A percentile compares a stretch with the other conserved stretches of the same genome.
Conservation (phyloP, 2,888 invertebrate species). For the Taphrorychus bicolor region DNA sequence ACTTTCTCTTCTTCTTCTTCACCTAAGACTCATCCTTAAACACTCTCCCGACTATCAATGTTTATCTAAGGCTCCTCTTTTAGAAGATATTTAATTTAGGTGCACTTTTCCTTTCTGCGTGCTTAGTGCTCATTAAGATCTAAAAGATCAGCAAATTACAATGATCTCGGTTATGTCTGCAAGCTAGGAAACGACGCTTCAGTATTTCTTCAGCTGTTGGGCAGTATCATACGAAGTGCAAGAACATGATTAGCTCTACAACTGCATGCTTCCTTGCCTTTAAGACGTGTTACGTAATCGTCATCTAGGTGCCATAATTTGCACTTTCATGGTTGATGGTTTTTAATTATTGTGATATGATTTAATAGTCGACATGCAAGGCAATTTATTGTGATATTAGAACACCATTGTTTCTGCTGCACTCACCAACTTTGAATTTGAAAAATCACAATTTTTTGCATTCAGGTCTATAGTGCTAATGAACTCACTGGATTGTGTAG, state of each 20-base stretch:
- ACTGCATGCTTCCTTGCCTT: neutral
- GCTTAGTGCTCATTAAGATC: neutral
- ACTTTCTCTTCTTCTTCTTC: too few relatives aligned
- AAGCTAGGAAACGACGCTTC: neutral
- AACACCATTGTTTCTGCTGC: neutral
- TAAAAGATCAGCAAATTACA: neutral
- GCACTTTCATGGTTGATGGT: neutral
- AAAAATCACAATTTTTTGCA: neutral
- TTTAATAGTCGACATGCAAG: neutral
- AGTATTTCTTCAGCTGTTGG: neutral
- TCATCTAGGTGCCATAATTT: neutral
- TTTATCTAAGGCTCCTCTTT: slow-evolving; percentile 1
- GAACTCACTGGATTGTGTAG: too few relatives aligned
- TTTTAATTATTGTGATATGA: neutral
- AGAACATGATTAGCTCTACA: neutral
- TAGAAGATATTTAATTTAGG: neutral
- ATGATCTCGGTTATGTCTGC: neutral
- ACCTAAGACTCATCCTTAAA: too few relatives aligned
- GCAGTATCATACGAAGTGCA: neutral
- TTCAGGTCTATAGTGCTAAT: too few relatives aligned
- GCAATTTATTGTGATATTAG: neutral
- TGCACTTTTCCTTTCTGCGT: neutral
- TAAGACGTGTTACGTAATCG: neutral
- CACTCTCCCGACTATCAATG: too few relatives aligned
- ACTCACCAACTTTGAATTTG: neutral